These are phyloP conservation scores for Rhynchotus rufescens DNA, from an alignment of 2,797 vertebrate genomes.

Conservation along the genomic window DNA sequence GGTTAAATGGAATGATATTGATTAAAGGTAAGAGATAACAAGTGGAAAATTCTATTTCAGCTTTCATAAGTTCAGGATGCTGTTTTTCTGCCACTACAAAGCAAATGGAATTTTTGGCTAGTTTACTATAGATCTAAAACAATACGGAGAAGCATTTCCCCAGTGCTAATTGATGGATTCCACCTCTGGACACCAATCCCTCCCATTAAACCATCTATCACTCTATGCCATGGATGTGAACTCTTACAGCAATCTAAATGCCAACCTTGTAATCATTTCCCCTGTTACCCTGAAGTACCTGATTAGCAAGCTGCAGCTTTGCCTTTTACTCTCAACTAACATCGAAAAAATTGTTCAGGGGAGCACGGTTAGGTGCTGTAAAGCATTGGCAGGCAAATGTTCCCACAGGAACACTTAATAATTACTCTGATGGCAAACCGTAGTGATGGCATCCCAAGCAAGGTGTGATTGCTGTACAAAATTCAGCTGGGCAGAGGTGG, in stretches of 20 bases:
- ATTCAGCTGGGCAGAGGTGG: neutral
- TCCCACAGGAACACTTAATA: neutral
- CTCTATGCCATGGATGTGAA: neutral
- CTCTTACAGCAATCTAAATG: conserved; percentile 57
- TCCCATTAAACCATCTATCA: conserved; percentile 27
- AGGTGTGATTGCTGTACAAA: neutral
- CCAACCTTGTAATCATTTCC: conserved; percentile 48
- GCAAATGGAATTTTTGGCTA: conserved; percentile 22
- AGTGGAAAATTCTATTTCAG: conserved; percentile 24
- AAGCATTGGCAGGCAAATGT: neutral
- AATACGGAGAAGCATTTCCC: neutral
- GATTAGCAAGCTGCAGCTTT: conserved; percentile 1
- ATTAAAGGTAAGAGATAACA: conserved; percentile 30
- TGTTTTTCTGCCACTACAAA: conserved; percentile 5
- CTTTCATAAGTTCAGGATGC: neutral
- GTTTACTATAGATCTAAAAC: conserved; percentile 17
- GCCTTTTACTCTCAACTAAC: neutral
- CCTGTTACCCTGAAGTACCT: neutral
- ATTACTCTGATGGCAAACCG: neutral
- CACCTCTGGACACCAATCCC: neutral
- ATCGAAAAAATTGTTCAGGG: neutral
- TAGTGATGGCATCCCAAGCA: neutral
- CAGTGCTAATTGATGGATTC: conserved; percentile 26
- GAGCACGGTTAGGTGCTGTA: neutral
- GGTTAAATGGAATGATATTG: neutral